Evolutionary conservation across 2,797 vertebrate genomes (phyloP), one percentile per base, ranked within the genome.

Genomic region (Neosilurus hyrtlii): DNA sequence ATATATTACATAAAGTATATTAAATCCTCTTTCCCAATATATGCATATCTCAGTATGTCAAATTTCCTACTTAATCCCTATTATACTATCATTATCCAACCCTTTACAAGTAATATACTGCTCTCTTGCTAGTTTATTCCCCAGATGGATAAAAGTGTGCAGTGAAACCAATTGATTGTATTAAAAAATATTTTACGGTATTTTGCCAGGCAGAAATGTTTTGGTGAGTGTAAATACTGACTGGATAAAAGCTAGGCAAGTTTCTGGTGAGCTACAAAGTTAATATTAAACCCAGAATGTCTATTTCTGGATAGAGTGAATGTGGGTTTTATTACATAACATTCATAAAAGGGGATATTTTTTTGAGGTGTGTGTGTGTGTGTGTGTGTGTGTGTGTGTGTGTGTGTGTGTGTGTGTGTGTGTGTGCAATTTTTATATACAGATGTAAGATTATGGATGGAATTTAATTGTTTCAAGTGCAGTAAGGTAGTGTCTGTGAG

Each of bases 381-480:
- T 43, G 37, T 43, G 11, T 14, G 2, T 22, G 16, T 24, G 43
- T 26, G 51, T 76, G 75, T 43, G 71, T 79, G 65, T 67, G n/a
- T 61, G 66, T 72, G 51, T 62, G 76, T 68, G 18, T 10, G 11
- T 81, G 16, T 66, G 16, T 75, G 65, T 82, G 61, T 70, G 49
- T 81, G 82, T 75, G 79, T 76, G 61, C 83, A 81, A 26, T 43
- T 81, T 86, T 79, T 57, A 85, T n/a, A 20, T 8, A 20, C n/a
- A 18, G 76, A 43, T 51, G 9, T 65, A 65, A 63, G 37, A 18
- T 66, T 66, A 79, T 24, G 57, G 43, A 62, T 49, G 8, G 35
- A 20, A 49, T 76, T n/a, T 15, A 62, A 61, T 76, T 24, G 74
- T 79, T 79, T 62, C 24, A 52, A 79, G 76, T 66, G 24, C 76